These are phyloP conservation scores for Coenobita brevimanus DNA, from an alignment of 1,140 invertebrate genomes.

Conservation along the genomic window DNA sequence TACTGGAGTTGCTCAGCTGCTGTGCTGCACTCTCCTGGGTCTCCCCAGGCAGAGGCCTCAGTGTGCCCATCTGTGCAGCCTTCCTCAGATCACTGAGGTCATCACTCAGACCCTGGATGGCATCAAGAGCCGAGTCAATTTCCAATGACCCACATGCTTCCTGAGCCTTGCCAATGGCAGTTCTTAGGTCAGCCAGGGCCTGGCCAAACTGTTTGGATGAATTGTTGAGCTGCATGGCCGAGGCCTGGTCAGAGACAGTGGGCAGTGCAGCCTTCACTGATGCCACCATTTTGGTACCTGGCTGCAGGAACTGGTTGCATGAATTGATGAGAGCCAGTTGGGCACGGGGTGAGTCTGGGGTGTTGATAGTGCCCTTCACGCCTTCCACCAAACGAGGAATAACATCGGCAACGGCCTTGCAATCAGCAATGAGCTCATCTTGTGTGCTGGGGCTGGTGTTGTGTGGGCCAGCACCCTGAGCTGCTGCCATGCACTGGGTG, in stretches of 20 bases:
- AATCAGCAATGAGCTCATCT: conserved; percentile 85
- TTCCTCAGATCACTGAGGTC: conserved; percentile 88
- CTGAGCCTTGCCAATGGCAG: conserved; percentile 86
- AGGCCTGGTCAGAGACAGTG: conserved; percentile 86
- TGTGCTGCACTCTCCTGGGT: conserved; percentile 84
- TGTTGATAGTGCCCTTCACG: conserved; percentile 82
- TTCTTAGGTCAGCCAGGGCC: conserved; percentile 85
- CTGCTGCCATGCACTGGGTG: conserved; percentile 91
- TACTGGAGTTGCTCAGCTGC: conserved; percentile 82
- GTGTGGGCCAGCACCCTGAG: conserved; percentile 80
- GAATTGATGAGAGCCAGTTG: conserved; percentile 90
- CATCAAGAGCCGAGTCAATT: conserved; percentile 86
- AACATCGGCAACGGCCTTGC: conserved; percentile 83
- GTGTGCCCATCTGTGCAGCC: conserved; percentile 80
- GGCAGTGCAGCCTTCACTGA: conserved; percentile 87
- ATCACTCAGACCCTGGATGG: conserved; percentile 85
- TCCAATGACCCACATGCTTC: conserved; percentile 92
- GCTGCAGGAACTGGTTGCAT: conserved; percentile 88
- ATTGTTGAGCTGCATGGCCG: conserved; percentile 82
- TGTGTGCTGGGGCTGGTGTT: conserved; percentile 82
- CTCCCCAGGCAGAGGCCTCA: conserved; percentile 90
- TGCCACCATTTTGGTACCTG: conserved; percentile 77
- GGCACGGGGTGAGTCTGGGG: conserved; percentile 83
- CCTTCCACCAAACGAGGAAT: conserved; percentile 88
- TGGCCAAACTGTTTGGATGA: conserved; percentile 84